Percentiles rank a stretch among this genome's conserved stretches.
Conservation (phyloP, 1,140 invertebrate species). For the Philotrypesis tridentata region DNA sequence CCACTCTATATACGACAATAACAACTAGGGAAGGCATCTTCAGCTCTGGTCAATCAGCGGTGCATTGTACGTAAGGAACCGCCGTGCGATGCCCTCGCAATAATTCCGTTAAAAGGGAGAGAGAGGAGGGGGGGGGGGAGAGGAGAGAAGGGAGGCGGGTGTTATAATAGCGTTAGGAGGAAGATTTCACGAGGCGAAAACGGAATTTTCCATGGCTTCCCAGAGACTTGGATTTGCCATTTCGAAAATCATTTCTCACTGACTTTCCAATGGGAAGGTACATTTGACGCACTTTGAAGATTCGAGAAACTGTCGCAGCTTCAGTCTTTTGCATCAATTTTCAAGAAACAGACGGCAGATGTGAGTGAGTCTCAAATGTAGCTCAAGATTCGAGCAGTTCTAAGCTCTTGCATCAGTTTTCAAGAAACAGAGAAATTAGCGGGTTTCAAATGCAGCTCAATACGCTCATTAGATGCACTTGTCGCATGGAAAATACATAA, state of each 20-base stretch:
- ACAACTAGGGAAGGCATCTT: slow-evolving; percentile 60
- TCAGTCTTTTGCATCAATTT: not conserved
- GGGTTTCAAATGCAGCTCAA: not conserved
- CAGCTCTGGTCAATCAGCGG: slow-evolving; percentile 63
- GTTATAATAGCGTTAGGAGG: too few relatives aligned
- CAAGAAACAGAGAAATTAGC: slow-evolving; percentile 30
- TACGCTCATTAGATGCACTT: slow-evolving; percentile 30
- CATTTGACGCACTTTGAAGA: not conserved
- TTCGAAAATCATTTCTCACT: too few relatives aligned
- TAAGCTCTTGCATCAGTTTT: not conserved
- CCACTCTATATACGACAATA: slow-evolving; percentile 59
- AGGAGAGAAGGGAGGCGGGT: too few relatives aligned
- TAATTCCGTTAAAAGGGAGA: slow-evolving; percentile 59
- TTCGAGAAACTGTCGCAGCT: not conserved
- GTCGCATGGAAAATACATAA: not conserved
- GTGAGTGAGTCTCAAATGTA: not conserved
- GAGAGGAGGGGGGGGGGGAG: not conserved
- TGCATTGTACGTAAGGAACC: slow-evolving; percentile 68
- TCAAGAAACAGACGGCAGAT: slow-evolving; percentile 22
- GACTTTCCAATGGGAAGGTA: not conserved
- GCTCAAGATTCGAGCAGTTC: not conserved
- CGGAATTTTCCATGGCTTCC: not conserved
- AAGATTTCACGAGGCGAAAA: not conserved
- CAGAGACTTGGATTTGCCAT: too few relatives aligned
- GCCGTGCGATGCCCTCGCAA: slow-evolving; percentile 56